A percentile compares a stretch with the other conserved stretches of the same genome.
Evolutionary conservation across 2,888 invertebrate species (phyloP).

Genomic region (Athrips mouffetella): DNA sequence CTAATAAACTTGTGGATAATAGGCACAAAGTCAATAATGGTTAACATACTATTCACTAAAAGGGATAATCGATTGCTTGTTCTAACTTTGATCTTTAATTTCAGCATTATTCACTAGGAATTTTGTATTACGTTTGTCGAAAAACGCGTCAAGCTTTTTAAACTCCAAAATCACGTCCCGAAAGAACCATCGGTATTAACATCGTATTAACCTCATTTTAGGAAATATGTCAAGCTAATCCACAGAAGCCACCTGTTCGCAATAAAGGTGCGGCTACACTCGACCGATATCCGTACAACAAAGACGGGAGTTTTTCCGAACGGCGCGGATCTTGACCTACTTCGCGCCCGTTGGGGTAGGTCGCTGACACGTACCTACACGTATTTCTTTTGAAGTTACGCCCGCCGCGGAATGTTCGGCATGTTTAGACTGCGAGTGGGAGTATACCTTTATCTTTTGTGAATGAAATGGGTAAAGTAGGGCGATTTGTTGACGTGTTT

Average conservation of each 20-base stretch:
- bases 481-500: not conserved
- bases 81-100: too few species aligned
- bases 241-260: conserved; percentile 7
- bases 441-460: not conserved
- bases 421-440: not conserved
- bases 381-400: conserved; percentile 10
- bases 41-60: too few species aligned
- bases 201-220: conserved; percentile 4
- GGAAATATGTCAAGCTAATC: conserved; percentile 6
- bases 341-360: conserved; percentile 34
- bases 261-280: conserved; percentile 11
- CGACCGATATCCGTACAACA: conserved; percentile 11
- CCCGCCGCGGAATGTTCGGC: conserved; percentile 3
- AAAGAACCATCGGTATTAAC: not conserved
- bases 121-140: too few species aligned
- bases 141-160: too few species aligned
- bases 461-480: not conserved
- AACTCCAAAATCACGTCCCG: too few species aligned
- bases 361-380: conserved; percentile 22
- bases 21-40: conserved; percentile 4
- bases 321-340: conserved; percentile 34
- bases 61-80: too few species aligned
- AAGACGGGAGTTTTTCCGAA: conserved; percentile 10
- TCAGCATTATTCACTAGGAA: too few species aligned
- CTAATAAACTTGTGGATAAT: conserved; percentile 3